phyloP scores from a whole-genome alignment of 1,140 invertebrate genomes.

The Leptinotarsa defecta region DNA sequence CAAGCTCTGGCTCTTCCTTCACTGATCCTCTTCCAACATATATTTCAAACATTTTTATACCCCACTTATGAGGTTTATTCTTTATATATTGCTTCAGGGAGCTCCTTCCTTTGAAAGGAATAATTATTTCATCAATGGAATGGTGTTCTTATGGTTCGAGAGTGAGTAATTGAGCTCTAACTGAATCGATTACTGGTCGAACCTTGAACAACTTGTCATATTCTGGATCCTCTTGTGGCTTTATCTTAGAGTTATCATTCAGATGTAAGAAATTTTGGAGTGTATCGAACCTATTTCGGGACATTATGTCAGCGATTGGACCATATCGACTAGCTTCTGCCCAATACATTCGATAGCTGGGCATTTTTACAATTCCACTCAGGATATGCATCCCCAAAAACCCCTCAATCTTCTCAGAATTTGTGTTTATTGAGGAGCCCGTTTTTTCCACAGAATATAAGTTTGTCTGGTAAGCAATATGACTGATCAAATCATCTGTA shows the following conservation, averaged over 20 bases:
- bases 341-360: background rate
- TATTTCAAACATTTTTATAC: constrained; percentile 48
- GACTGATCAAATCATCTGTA: background rate
- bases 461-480: background rate
- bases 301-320: constrained; percentile 18
- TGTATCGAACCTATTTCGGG: background rate
- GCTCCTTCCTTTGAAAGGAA: constrained; percentile 51
- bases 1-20: background rate
- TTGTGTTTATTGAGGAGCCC: background rate
- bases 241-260: constrained; percentile 25
- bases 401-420: background rate
- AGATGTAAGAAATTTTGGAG: constrained; percentile 3
- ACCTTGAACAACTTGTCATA: constrained; percentile 48
- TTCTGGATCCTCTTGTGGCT: constrained; percentile 20
- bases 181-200: constrained; percentile 40
- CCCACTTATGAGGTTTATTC: constrained; percentile 52
- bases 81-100: constrained; percentile 50
- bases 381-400: background rate
- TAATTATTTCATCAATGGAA: constrained; percentile 44
- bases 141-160: constrained; percentile 38
- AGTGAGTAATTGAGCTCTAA: constrained; percentile 38
- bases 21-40: background rate
- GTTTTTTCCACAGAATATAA: background rate
- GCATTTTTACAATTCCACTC: constrained; percentile 2
- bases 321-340: background rate